Evolutionary conservation across 2,797 vertebrate genomes (phyloP).

Genomic region (Argyrosomus regius): DNA sequence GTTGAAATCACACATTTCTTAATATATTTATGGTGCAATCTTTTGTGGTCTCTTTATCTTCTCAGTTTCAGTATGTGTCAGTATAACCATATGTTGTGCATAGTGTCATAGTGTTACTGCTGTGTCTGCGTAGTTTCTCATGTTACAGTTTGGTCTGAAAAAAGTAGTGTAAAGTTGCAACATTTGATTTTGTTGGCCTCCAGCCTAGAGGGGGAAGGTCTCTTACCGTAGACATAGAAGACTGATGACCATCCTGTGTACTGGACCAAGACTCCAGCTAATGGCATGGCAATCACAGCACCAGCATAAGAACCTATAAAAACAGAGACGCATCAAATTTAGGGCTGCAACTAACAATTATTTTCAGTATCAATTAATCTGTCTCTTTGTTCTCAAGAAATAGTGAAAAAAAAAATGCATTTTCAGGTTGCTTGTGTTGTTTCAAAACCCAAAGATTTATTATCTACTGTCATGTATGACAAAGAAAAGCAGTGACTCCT

Average conservation of each 20-base stretch:
- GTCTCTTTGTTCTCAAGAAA: neutral
- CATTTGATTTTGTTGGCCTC: neutral
- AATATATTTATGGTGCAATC: neutral
- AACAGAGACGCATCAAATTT: neutral
- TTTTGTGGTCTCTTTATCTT: neutral
- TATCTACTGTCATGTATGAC: neutral
- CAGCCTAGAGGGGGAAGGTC: neutral
- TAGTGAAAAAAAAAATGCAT: neutral
- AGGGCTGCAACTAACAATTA: neutral
- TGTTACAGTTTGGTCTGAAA: neutral
- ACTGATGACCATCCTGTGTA: conserved; percentile 94
- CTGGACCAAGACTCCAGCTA: conserved; percentile 94
- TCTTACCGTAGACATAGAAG: conserved; percentile 95
- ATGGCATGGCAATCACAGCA: conserved; percentile 95
- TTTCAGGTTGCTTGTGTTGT: neutral
- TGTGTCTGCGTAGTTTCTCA: neutral
- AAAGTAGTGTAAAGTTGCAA: neutral
- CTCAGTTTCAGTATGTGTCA: conserved; percentile 18
- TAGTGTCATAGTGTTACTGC: too few species aligned
- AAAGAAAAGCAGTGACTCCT: neutral
- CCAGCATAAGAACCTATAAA: conserved; percentile 92
- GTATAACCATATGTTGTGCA: neutral
- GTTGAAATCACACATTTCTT: neutral
- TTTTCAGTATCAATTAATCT: neutral
- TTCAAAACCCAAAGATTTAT: neutral